Conservation (phyloP, 2,113 vertebrate species). For the Poeciliopsis prolifica region DNA sequence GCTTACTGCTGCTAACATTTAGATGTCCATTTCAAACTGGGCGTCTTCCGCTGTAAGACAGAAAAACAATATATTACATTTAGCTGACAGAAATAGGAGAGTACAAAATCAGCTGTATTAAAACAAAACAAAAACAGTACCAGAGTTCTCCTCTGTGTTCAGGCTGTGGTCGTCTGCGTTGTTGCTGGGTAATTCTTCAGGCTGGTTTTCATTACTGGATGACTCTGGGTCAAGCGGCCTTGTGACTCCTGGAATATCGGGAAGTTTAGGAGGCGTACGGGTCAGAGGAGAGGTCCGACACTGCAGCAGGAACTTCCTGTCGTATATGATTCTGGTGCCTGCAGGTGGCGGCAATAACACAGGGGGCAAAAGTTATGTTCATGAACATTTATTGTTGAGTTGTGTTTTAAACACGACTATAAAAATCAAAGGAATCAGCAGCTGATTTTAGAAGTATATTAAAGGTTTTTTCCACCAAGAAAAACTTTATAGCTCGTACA, state of each 20-base stretch:
- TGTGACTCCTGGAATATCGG: slow-evolving; percentile 91
- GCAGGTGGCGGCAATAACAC: not conserved
- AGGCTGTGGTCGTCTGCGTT: slow-evolving; percentile 53
- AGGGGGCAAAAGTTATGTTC: not conserved
- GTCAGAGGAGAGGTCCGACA: slow-evolving; percentile 91
- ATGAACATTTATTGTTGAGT: not conserved
- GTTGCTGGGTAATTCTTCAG: slow-evolving; percentile 46
- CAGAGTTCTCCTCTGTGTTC: slow-evolving; percentile 76
- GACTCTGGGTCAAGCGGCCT: slow-evolving; percentile 76
- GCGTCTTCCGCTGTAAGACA: slow-evolving; percentile 69
- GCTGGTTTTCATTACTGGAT: slow-evolving; percentile 53
- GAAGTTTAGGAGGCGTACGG: slow-evolving; percentile 87
- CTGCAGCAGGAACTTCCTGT: slow-evolving; percentile 92
- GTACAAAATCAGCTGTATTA: not conserved
- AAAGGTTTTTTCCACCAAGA: not conserved
- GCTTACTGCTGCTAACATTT: slow-evolving; percentile 18
- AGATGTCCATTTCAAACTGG: slow-evolving; percentile 84
- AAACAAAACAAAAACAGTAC: not conserved
- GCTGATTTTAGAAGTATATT: not conserved
- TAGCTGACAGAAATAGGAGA: not conserved
- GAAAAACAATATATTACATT: not conserved
- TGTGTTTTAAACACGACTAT: not conserved
- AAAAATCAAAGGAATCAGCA: not conserved
- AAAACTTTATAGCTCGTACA: not conserved
- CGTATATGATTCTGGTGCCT: slow-evolving; percentile 90